Percentiles rank a stretch among this genome's conserved stretches.
These are phyloP conservation scores for Drosophila punjabiensis DNA, from an alignment of 1,140 invertebrate species.

Conservation along the genomic window DNA sequence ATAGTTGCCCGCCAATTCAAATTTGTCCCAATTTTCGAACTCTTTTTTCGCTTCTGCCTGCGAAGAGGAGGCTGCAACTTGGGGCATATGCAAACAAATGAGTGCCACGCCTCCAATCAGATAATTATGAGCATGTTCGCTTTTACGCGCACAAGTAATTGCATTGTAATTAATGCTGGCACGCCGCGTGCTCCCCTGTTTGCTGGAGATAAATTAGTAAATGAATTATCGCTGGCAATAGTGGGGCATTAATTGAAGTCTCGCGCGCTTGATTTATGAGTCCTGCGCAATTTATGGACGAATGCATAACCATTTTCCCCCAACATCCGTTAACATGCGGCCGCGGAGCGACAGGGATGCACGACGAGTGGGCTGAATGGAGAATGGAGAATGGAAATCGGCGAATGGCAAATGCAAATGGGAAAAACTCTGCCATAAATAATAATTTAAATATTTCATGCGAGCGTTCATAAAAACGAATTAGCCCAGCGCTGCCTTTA, in stretches of 20 bases:
- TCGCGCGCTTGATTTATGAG: slow-evolving; percentile 74
- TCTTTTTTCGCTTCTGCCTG: background rate
- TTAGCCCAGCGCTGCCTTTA: slow-evolving; percentile 65
- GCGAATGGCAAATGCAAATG: slow-evolving; percentile 55
- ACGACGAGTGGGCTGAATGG: slow-evolving; percentile 19
- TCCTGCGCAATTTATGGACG: slow-evolving; percentile 59
- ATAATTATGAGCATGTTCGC: slow-evolving; percentile 69
- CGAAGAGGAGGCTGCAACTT: background rate
- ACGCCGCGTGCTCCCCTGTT: slow-evolving; percentile 35
- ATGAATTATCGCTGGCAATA: slow-evolving; percentile 79
- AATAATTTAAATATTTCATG: slow-evolving; percentile 78
- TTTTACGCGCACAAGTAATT: slow-evolving; percentile 65
- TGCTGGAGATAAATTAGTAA: slow-evolving; percentile 78
- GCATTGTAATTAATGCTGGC: slow-evolving; percentile 79
- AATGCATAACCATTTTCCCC: slow-evolving; percentile 66
- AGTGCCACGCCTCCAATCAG: slow-evolving; percentile 50
- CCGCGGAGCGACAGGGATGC: slow-evolving; percentile 9
- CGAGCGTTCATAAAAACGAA: slow-evolving; percentile 66
- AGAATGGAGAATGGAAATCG: slow-evolving; percentile 24
- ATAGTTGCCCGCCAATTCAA: slow-evolving; percentile 6
- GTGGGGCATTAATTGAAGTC: slow-evolving; percentile 81
- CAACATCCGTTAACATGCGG: slow-evolving; percentile 53
- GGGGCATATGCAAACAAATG: slow-evolving; percentile 59
- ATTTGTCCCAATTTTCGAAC: slow-evolving; percentile 7
- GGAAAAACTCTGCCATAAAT: slow-evolving; percentile 73